Conservation (phyloP, 2,113 vertebrate genomes). For the Plestiodon gilberti region DNA sequence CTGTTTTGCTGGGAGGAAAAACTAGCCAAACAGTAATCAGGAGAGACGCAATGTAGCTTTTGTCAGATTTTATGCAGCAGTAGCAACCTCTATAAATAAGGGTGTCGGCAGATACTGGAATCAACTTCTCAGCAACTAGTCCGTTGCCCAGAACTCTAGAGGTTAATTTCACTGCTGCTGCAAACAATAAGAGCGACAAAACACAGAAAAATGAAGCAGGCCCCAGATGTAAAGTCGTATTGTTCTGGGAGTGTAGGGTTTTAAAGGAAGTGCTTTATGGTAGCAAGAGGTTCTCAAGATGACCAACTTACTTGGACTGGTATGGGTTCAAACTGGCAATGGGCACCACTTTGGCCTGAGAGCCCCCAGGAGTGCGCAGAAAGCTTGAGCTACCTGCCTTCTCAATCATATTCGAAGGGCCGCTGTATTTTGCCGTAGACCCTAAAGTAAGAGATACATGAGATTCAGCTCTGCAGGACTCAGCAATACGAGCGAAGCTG, state of each 20-base stretch:
- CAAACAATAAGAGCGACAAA: not conserved
- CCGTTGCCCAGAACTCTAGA: conserved; percentile 9
- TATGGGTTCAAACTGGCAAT: conserved; percentile 97
- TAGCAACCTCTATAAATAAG: conserved; percentile 37
- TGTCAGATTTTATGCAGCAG: conserved; percentile 26
- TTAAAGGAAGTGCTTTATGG: not conserved
- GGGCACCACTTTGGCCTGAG: conserved; percentile 89
- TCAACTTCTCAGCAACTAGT: conserved; percentile 34
- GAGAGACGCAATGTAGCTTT: conserved; percentile 31
- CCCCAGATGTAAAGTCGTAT: no score
- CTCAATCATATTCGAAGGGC: conserved; percentile 78
- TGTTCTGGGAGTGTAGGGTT: not conserved
- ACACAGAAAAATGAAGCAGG: not conserved
- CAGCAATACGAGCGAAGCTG: conserved; percentile 17
- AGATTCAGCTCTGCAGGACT: conserved; percentile 22
- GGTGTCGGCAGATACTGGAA: not conserved
- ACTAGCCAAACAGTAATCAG: not conserved
- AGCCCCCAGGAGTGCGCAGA: conserved; percentile 80
- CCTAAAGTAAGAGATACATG: conserved; percentile 55
- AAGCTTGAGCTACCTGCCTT: conserved; percentile 69
- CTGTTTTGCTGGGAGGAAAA: conserved; percentile 16
- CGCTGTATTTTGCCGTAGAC: conserved; percentile 68
- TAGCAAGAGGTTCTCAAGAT: not conserved
- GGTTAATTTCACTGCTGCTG: not conserved
- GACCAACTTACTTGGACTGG: conserved; percentile 91